Base-by-base conservation (phyloP, 2,113 vertebrate genomes). In the Nanorana parkeri region DNA sequence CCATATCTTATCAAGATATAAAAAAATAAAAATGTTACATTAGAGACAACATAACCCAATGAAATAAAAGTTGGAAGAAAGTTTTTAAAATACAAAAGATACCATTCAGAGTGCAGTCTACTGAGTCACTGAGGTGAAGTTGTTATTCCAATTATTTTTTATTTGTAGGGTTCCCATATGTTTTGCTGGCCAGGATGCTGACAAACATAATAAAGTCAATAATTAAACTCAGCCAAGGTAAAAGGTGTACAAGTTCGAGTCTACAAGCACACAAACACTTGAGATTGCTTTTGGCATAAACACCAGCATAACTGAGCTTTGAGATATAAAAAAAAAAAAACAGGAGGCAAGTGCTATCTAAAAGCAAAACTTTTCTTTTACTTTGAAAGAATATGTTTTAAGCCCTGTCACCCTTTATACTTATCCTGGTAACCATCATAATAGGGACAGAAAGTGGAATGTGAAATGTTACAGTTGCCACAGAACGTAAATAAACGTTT, bases 1-100 rank as follows among this genome's bases (percentile, higher is more conserved):
- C 80, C 78, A 78, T 88, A 90, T 89, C 85, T 81, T 81, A 85
- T 78, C 67, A 85, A 11, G 8, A 61, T 41, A 78, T 85, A 51
- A 47, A 80, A 47, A 80, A 80, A 36, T 71, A 61, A 61, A 67
- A 66, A 75, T 73, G 54, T 66, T 75, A 66, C 80, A 41, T 75
- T 74, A 66, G 64, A 36, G 69, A 60, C 20, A 71, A 29, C 63
- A 24, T 80, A 71, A 66, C 61, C 65, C 69, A 68, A 56, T 24
- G 3, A 23, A 75, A 61, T 61, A 41, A 75, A 60, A 32, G 29
- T 36, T 29, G 32, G 13, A 73, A 32, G n/a, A 80, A 60, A 26
- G 36, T 51, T 29, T 13, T 23, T 60, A 76, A 56, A 60, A 23
- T 5, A n/a, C 10, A 64, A 76, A 64, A 81, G 60, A 26, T 66